A percentile compares a stretch with the other conserved stretches of the same genome.
Conservation (phyloP, 1,140 invertebrate genomes). For the Propsilocerus akamusi region DNA sequence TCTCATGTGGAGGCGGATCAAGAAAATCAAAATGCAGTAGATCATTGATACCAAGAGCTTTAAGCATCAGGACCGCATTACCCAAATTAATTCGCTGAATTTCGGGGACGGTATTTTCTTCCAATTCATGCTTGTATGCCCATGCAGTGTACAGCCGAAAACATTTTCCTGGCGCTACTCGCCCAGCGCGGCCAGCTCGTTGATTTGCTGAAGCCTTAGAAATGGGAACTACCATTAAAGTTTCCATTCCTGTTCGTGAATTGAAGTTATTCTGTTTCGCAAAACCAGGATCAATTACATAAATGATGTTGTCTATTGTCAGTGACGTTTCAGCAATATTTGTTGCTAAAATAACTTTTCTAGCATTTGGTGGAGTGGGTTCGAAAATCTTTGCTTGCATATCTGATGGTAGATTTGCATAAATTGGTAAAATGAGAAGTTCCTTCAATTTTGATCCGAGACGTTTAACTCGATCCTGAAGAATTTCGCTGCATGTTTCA, state of each 20-base stretch:
- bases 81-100: constrained; percentile 96
- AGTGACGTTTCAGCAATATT: constrained; percentile 99
- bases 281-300: constrained; percentile 98
- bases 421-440: constrained; percentile 87
- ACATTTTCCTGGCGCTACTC: constrained; percentile 92
- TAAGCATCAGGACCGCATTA: constrained; percentile 91
- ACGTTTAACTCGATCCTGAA: constrained; percentile 74
- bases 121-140: constrained; percentile 94
- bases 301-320: constrained; percentile 98
- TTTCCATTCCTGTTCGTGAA: constrained; percentile 95
- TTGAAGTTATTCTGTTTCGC: constrained; percentile 99
- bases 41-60: constrained; percentile 95
- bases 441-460: constrained; percentile 88
- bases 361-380: constrained; percentile 81
- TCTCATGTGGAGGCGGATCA: constrained; percentile 96
- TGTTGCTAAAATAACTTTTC: constrained; percentile 93
- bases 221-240: constrained; percentile 91
- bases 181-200: constrained; percentile 75
- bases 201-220: constrained; percentile 96
- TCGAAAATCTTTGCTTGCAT: constrained; percentile 98
- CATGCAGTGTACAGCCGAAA: constrained; percentile 93
- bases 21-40: constrained; percentile 97
- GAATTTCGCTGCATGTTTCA: constrained; percentile 85
- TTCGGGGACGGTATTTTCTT: constrained; percentile 95
- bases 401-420: constrained; percentile 95